Conservation (phyloP, 2,797 vertebrate genomes). For the Anabacerthia variegaticeps region DNA sequence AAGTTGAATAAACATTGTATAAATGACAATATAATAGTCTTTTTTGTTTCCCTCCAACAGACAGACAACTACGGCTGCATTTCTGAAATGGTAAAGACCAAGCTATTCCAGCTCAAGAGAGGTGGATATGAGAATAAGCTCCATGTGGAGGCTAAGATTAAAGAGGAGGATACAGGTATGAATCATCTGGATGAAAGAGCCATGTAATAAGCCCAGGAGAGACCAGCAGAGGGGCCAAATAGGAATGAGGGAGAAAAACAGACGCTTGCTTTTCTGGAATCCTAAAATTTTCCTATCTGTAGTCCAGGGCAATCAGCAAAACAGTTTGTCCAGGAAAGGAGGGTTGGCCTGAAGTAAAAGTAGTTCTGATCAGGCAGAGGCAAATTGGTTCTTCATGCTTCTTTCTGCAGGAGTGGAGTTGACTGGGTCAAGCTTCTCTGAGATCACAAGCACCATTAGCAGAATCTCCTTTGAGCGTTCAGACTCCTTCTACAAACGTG, state of each 20-base stretch:
- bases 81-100: conserved; percentile 66
- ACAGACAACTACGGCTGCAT: conserved; percentile 73
- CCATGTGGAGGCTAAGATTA: conserved; percentile 62
- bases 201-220: background rate
- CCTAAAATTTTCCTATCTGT: background rate
- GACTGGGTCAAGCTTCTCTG: conserved; percentile 48
- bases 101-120: conserved; percentile 71
- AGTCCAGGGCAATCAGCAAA: background rate
- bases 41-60: conserved; percentile 44
- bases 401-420: conserved; percentile 66
- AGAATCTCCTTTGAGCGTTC: conserved; percentile 58
- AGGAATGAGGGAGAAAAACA: background rate
- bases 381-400: background rate
- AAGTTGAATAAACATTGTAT: background rate
- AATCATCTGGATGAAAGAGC: background rate
- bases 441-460: conserved; percentile 67
- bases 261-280: background rate
- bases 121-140: conserved; percentile 68
- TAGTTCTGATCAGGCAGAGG: background rate
- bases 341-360: background rate
- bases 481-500: conserved; percentile 69
- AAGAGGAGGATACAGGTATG: conserved; percentile 78
- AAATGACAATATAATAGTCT: background rate
- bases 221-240: background rate
- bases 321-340: background rate